These are phyloP conservation scores for Lucinisca nassula DNA, from an alignment of 2,888 invertebrate species.

Conservation along the genomic window DNA sequence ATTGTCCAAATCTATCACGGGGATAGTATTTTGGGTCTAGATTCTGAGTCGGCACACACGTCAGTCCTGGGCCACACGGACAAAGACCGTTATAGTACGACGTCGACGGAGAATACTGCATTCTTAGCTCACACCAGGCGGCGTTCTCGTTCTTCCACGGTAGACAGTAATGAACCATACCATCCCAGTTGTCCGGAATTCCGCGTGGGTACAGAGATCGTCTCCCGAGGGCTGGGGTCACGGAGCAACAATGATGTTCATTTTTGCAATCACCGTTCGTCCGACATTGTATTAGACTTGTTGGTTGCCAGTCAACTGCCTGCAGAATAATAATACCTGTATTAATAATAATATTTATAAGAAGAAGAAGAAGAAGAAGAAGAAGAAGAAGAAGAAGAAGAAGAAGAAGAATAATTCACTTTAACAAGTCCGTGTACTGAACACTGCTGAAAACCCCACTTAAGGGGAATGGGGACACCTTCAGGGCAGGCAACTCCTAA, in stretches of 20 bases:
- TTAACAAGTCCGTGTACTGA: no score
- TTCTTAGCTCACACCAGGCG: conserved; percentile 75
- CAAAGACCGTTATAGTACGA: conserved; percentile 75
- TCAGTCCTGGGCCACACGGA: conserved; percentile 78
- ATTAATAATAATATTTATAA: no score
- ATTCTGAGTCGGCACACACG: conserved; percentile 70
- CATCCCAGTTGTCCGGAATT: conserved; percentile 65
- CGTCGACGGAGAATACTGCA: conserved; percentile 68
- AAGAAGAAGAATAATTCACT: no score
- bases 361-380: no score
- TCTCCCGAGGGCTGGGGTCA: conserved; percentile 71
- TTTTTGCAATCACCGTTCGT: conserved; percentile 67
- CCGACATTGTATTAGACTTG: conserved; percentile 63
- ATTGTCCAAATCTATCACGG: conserved; percentile 76
- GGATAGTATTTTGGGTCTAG: conserved; percentile 76
- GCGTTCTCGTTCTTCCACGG: conserved; percentile 78
- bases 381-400: no score
- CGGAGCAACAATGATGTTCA: conserved; percentile 71
- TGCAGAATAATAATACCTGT: no score
- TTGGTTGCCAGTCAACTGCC: conserved; percentile 57
- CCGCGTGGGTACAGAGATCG: conserved; percentile 51
- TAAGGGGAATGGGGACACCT: no score
- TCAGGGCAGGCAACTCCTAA: no score
- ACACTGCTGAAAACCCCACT: no score
- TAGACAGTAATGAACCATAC: conserved; percentile 78